Evolutionary conservation across 1,140 invertebrate species (phyloP), one percentile per base, ranked within the genome.

Genomic region (Archegozetes longisetosus): DNA sequence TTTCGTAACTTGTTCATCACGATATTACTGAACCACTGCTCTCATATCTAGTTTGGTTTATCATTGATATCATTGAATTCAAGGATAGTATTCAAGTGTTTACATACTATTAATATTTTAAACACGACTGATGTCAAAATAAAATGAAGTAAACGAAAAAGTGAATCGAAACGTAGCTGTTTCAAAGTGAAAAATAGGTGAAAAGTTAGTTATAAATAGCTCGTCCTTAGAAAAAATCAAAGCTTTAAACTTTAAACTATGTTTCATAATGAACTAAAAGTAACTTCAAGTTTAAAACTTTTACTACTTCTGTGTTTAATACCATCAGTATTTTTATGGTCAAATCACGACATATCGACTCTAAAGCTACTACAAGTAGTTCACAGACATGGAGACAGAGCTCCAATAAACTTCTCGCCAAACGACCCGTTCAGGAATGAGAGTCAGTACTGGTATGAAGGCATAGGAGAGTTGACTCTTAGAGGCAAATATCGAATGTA

Each of bases 401-500:
- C 47, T 12, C 47, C 57, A 29, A 49, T 58, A 12, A 40, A 40
- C 6, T 6, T 9, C 32, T 3, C 47, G 22, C 9, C 17, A 12
- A 53, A 13, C 40, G 51, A 58, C 49, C 47, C 47, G 22, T 55
- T 40, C 22, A 32, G 40, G 14, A 20, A 25, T 24, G 29, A 26
- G 6, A 29, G 9, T 12, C 49, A 20, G 12, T n/a, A 52, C 50
- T 52, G 22, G 22, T n/a, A 6, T n/a, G 50, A 51, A 9, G 57
- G 57, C 13, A 17, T 50, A 3, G 57, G 57, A n/a, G 26, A 49
- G 25, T 32, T 58, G 47, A 58, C 48, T 17, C 9, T 53, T 51
- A 47, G 9, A 25, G 57, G 57, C 6, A n/a, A 47, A 52, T 49
- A 58, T 24, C 48, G 57, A 24, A 58, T 58, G 57, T 58, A 51